Evolutionary conservation across 2,113 vertebrate species (phyloP).

Genomic region (Peromyscus californicus): DNA sequence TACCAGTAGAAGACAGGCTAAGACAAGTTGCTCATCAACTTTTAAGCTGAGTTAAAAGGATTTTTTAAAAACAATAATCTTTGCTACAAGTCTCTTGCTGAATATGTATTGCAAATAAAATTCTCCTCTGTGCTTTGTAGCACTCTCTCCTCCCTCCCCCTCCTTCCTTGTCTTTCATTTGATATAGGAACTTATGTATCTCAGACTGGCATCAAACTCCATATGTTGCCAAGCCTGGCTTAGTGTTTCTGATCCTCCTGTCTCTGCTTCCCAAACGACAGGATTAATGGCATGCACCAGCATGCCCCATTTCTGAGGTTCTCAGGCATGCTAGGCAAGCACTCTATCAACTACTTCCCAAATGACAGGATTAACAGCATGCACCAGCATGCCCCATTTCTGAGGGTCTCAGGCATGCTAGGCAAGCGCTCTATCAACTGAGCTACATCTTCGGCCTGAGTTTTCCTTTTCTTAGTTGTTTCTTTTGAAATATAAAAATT

Average conservation of each 20-base stretch:
- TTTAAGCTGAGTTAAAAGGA: background rate
- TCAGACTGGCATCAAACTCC: background rate
- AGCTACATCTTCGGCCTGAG: background rate
- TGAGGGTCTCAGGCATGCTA: background rate
- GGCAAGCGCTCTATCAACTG: background rate
- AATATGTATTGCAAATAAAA: background rate
- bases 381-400: background rate
- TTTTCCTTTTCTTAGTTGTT: slow-evolving; percentile 43
- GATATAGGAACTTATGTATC: background rate
- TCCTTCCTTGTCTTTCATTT: background rate
- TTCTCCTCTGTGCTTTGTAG: background rate
- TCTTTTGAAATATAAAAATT: slow-evolving; percentile 29
- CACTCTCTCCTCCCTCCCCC: too few species aligned
- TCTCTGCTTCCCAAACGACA: background rate
- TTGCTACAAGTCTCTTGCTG: background rate
- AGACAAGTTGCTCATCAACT: background rate
- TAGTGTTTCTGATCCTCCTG: background rate
- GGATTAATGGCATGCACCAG: background rate
- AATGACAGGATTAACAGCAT: background rate
- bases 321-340: background rate
- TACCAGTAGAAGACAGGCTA: background rate
- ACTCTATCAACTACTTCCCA: background rate
- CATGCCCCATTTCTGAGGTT: background rate
- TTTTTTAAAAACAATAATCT: background rate
- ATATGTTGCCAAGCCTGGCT: background rate